These are phyloP conservation scores for Pandion haliaetus DNA, from an alignment of 2,113 vertebrate genomes.

Conservation along the genomic window DNA sequence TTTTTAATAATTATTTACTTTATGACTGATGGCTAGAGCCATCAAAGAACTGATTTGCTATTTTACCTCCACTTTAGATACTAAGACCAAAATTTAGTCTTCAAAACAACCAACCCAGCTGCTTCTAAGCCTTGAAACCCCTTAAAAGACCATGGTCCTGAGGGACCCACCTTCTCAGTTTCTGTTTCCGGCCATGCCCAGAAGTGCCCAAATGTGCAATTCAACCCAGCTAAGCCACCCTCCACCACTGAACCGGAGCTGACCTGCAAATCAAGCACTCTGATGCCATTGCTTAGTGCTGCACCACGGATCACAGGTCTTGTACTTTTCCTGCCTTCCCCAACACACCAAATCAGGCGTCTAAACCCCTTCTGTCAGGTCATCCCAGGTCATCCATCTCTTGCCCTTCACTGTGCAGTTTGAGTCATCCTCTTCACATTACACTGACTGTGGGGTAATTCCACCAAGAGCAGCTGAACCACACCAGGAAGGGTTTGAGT, in stretches of 20 bases:
- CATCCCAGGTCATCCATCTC: background rate
- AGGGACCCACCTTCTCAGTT: background rate
- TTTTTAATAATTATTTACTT: background rate
- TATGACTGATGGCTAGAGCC: background rate
- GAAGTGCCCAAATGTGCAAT: background rate
- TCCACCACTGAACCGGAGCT: background rate
- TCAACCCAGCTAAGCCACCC: background rate
- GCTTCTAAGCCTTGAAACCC: background rate
- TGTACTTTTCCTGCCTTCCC: background rate
- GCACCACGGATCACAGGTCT: background rate
- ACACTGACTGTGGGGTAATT: background rate
- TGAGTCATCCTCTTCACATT: background rate
- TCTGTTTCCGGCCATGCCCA: background rate
- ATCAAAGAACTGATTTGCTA: background rate
- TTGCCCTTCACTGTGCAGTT: background rate
- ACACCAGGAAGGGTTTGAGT: background rate
- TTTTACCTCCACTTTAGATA: background rate
- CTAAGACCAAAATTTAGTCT: background rate
- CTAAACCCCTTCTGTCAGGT: background rate
- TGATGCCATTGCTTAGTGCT: background rate
- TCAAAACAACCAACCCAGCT: background rate
- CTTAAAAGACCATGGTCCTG: background rate
- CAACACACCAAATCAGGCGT: background rate
- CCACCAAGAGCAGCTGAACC: background rate
- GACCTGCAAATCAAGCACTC: background rate